Base-by-base conservation (phyloP, 1,140 invertebrate genomes). In the Drosophila subobscura region DNA sequence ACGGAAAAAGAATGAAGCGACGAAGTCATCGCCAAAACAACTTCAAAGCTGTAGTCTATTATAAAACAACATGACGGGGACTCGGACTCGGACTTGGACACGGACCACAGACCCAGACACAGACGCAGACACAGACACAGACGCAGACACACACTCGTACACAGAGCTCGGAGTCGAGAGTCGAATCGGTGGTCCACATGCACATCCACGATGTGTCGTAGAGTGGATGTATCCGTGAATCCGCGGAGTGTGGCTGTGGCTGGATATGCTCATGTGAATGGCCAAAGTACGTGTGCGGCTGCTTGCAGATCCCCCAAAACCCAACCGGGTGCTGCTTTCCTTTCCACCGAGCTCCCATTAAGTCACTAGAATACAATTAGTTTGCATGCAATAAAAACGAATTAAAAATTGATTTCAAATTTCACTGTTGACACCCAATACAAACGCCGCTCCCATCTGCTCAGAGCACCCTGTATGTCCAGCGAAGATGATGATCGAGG, bases 11-110 rank as follows among this genome's bases (percentile, higher is more conserved):
- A 80, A 86, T 86, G 73, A 86, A 85, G 81, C 77, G 73, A 86
- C 81, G 73, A 77, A 85, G 81, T 85, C 81, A 85, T 85, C 77
- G 81, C 81, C 81, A 86, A 80, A 85, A 80, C 76, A 77, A 80
- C 64, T 71, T 66, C 73, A 80, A 85, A 86, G 77, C 81, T 66
- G 65, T 85, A 77, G 81, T 85, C 77, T 85, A 85, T 85, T 86
- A 86, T 80, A 77, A 85, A 77, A 68, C 67, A 80, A 85, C 81
- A 86, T 80, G 77, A 77, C 81, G 76, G 64, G 72, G 60, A 66
- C 25, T 27, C 25, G 57, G 45, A 60, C 56, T 60, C 63, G 58
- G 45, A 73, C 53, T 67, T 49, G 54, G 59, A 63, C 42, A 64
- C 51, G 44, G 33, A 37, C 33, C 33, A 37, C 33, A 61, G 44